Base-by-base conservation (phyloP, 1,140 invertebrate genomes). In the Brachionus asplanchnoidis region DNA sequence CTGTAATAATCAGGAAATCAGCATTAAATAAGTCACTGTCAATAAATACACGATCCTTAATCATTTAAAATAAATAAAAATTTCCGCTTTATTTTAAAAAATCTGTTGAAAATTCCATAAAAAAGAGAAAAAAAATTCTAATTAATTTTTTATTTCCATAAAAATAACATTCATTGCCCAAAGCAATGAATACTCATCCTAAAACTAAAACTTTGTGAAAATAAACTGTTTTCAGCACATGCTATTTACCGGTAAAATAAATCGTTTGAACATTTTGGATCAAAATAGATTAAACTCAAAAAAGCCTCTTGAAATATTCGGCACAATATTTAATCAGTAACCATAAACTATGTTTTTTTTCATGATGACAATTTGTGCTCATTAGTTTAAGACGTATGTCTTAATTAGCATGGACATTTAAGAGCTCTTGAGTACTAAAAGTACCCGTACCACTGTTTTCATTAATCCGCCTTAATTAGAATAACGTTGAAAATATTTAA, bases 201-300 rank as follows among this genome's bases (percentile, higher is more conserved):
- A 28, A 14, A 42, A n/a, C 28, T 40, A 40, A 73, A 40, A 40
- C n/a, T 7, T 20, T n/a, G 28, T 40, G n/a, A 73, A 73, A 73
- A 73, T n/a, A 73, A 73, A 73, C 68, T n/a, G 68, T 40, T 40
- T 32, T 40, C 7, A 73, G 36, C 32, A 73, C n/a, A 73, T 56
- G 53, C 17, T 11, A 20, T 40, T 17, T 40, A 40, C 14, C 66
- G 66, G 46, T 6, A 1, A 50, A 3, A 12, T 17, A 46, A 46
- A 46, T 17, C 17, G 11, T 17, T 56, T 56, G 53, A 17, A 56
- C 36, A 73, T 23, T 26, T 68, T 17, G 14, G 68, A 44, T 73
- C 68, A 73, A 73, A 17, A 73, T 12, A 40, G 68, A 73, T 73
- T 73, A 73, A 40, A 73, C 20, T 73, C 40, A n/a, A n/a, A n/a